phyloP scores from a whole-genome alignment of 2,113 vertebrate species.

The Perca fluviatilis region DNA sequence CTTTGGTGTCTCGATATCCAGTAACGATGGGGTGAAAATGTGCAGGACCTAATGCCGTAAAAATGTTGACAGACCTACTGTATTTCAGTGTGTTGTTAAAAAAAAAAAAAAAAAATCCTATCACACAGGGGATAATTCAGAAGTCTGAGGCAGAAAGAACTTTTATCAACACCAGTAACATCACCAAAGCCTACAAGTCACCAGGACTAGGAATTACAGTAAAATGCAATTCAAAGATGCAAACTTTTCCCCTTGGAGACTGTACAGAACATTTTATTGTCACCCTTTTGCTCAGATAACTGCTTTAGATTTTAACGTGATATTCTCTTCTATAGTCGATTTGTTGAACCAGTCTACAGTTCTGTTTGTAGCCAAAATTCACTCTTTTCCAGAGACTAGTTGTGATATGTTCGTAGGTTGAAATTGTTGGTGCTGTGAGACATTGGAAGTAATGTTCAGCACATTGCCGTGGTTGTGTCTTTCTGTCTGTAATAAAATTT shows the following conservation, averaged over 20 bases:
- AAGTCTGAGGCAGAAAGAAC: slow-evolving; percentile 21
- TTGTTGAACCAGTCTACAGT: slow-evolving; percentile 19
- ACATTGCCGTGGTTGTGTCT: slow-evolving; percentile 53
- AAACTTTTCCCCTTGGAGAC: slow-evolving; percentile 20
- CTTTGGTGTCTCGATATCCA: slow-evolving; percentile 38
- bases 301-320: slow-evolving; percentile 22
- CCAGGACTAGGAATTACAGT: slow-evolving; percentile 16
- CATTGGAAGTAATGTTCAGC: slow-evolving; percentile 33
- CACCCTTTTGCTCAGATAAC: slow-evolving; percentile 32
- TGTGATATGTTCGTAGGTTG: slow-evolving; percentile 50
- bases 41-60: slow-evolving; percentile 18
- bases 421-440: slow-evolving; percentile 38
- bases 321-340: slow-evolving; percentile 29
- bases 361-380: slow-evolving; percentile 42
- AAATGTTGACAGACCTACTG: slow-evolving; percentile 3
- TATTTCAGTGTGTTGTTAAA: slow-evolving; percentile 19
- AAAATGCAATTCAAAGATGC: slow-evolving; percentile 33
- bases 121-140: not conserved
- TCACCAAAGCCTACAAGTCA: not conserved
- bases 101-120: not conserved
- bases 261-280: slow-evolving; percentile 49
- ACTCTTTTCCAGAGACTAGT: slow-evolving; percentile 41
- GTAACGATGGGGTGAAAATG: slow-evolving; percentile 8
- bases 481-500: slow-evolving; percentile 71
- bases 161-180: not conserved